These are phyloP conservation scores for Solea solea DNA, from an alignment of 2,113 vertebrate genomes.

Conservation along the genomic window DNA sequence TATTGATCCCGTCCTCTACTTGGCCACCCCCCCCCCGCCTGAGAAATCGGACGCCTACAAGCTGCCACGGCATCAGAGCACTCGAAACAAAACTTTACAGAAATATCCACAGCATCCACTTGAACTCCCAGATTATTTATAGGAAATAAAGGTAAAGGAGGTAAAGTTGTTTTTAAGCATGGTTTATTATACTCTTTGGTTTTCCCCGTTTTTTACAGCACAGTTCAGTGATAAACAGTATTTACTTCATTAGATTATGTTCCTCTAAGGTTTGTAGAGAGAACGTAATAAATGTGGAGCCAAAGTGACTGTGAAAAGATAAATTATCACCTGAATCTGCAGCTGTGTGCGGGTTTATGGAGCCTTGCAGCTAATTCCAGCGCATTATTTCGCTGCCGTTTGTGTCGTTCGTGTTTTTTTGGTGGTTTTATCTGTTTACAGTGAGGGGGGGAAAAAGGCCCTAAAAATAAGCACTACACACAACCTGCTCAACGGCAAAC, in stretches of 20 bases:
- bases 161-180: neutral
- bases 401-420: neutral
- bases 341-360: neutral
- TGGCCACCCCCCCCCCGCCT: neutral
- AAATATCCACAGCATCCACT: conserved; percentile 3
- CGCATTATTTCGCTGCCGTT: neutral
- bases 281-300: neutral
- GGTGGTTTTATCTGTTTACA: neutral
- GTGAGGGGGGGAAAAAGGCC: neutral
- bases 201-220: neutral
- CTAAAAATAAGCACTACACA: neutral
- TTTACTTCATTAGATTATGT: neutral
- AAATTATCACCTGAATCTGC: neutral
- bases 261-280: neutral
- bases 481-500: neutral
- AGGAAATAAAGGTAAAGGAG: neutral
- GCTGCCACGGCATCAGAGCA: neutral
- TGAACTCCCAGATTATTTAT: neutral
- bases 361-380: neutral
- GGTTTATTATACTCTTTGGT: too few relatives aligned
- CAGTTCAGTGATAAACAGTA: neutral
- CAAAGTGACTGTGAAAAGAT: neutral
- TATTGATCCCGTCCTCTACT: conserved; percentile 51
- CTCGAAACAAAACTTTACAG: conserved; percentile 6
- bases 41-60: conserved; percentile 6